Evolutionary conservation across 2,113 vertebrate species (phyloP).

Genomic region (Coreoperca whiteheadi): DNA sequence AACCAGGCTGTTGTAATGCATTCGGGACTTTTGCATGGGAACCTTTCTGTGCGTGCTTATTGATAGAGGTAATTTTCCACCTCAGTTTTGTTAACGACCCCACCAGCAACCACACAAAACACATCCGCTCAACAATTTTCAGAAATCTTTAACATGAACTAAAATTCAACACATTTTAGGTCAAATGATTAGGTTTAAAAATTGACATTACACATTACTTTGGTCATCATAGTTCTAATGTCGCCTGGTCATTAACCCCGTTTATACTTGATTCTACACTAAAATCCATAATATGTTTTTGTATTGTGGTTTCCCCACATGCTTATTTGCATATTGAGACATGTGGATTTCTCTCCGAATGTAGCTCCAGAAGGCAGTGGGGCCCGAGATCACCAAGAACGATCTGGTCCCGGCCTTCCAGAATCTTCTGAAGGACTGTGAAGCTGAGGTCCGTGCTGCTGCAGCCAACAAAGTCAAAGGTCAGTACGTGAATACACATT

Average conservation of each 20-base stretch:
- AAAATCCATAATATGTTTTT: neutral
- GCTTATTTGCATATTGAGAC: neutral
- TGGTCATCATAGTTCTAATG: neutral
- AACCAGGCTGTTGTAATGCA: neutral
- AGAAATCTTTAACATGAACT: neutral
- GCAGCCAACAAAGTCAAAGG: conserved; percentile 95
- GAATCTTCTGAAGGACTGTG: conserved; percentile 93
- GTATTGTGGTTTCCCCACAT: neutral
- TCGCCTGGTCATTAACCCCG: neutral
- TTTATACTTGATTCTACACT: neutral
- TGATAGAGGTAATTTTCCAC: neutral
- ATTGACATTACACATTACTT: neutral
- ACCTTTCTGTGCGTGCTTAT: neutral
- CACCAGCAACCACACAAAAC: neutral
- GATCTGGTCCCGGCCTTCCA: conserved; percentile 93
- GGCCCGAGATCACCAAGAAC: conserved; percentile 91
- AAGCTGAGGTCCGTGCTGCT: conserved; percentile 92
- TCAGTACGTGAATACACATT: conserved; percentile 48
- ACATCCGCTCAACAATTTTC: neutral
- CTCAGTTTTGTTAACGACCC: too few relatives aligned
- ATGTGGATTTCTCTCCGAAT: conserved; percentile 19
- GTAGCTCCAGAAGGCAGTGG: conserved; percentile 93
- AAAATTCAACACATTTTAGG: neutral
- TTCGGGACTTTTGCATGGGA: neutral
- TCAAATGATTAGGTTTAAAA: neutral